phyloP scores from a whole-genome alignment of 2,797 vertebrate species.

The Acanthopagrus latus region DNA sequence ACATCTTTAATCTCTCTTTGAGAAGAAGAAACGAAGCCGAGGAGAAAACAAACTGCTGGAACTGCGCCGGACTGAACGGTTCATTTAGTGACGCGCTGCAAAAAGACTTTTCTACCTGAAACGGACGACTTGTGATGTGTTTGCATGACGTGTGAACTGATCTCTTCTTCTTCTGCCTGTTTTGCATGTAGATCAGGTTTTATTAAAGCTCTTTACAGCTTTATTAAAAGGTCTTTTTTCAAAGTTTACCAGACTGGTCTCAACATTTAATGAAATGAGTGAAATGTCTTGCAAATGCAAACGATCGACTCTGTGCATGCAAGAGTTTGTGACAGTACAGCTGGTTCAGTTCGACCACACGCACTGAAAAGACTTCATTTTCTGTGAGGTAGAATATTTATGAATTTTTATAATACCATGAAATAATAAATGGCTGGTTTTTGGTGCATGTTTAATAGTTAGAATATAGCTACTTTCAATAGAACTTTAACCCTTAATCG shows the following conservation, averaged over 20 bases:
- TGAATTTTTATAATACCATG: background rate
- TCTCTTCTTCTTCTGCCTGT: constrained; percentile 34
- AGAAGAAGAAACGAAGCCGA: background rate
- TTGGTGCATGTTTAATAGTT: constrained; percentile 40
- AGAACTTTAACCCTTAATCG: constrained; percentile 6
- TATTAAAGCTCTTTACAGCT: constrained; percentile 31
- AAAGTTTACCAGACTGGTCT: constrained; percentile 37
- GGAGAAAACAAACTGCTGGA: background rate
- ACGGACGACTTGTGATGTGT: constrained; percentile 43
- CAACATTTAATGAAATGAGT: constrained; percentile 40
- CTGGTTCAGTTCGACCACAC: constrained; percentile 1
- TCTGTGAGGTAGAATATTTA: constrained; percentile 6
- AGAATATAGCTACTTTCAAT: background rate
- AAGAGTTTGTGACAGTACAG: background rate
- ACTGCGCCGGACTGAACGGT: background rate
- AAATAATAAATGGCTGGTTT: background rate
- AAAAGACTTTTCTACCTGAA: constrained; percentile 41
- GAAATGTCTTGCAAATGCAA: constrained; percentile 33
- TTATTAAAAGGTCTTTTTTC: constrained; percentile 23
- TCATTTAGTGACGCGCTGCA: constrained; percentile 3
- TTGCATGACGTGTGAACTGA: constrained; percentile 54
- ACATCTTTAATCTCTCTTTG: constrained; percentile 7
- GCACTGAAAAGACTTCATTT: background rate
- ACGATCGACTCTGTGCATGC: constrained; percentile 26
- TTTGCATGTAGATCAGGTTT: constrained; percentile 59